Conservation (phyloP, 2,888 invertebrate species). For the Gymnosoma rotundatum region DNA sequence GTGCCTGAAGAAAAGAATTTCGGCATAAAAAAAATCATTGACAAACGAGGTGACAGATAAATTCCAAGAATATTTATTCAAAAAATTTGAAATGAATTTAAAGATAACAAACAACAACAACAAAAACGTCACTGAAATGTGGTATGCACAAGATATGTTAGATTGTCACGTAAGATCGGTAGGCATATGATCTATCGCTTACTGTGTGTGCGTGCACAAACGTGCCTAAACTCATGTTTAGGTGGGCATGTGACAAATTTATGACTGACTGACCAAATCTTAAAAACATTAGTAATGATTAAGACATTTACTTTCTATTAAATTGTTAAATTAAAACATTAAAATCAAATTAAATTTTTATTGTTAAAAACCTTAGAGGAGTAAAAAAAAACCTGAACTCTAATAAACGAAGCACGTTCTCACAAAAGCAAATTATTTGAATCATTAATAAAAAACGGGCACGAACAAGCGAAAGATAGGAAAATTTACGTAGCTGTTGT, state of each 20-base stretch:
- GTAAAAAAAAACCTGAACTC: no score
- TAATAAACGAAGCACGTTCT: no score
- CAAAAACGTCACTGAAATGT: neutral
- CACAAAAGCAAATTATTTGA: no score
- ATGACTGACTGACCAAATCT: neutral
- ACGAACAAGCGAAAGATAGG: no score
- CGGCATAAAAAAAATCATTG: conserved; percentile 13
- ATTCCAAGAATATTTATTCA: conserved; percentile 47
- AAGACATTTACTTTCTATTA: no score
- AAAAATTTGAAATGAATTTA: neutral
- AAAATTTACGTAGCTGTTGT: no score
- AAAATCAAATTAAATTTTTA: no score
- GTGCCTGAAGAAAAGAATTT: conserved; percentile 44
- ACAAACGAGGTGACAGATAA: conserved; percentile 28
- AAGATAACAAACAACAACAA: neutral
- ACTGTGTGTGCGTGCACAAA: neutral
- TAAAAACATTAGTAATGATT: no score
- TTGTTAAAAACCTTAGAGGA: no score
- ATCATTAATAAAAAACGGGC: no score
- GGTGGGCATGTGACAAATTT: neutral
- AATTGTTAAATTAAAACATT: no score
- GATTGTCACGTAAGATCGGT: neutral
- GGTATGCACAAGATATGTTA: neutral
- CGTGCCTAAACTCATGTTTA: neutral
- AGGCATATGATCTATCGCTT: neutral